Conservation (phyloP, 1,140 invertebrate species). For the Rhagoletis zephyria region DNA sequence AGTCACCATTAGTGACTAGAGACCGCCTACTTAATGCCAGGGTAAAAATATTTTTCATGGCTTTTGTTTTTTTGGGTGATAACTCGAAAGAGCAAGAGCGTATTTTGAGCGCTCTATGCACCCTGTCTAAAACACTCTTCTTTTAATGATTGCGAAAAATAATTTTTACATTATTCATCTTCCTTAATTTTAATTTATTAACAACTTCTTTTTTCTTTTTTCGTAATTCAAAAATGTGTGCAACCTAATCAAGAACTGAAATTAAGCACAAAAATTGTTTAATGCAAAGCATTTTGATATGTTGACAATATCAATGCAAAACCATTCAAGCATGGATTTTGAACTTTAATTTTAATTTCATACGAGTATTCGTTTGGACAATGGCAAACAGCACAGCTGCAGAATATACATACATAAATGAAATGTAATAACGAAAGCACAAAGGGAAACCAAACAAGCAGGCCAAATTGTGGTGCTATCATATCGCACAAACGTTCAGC, state of each 20-base stretch:
- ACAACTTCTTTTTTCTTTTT: too few relatives aligned
- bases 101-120: too few relatives aligned
- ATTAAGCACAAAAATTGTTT: neutral
- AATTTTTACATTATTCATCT: too few relatives aligned
- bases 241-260: neutral
- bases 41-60: too few relatives aligned
- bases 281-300: neutral
- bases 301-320: neutral
- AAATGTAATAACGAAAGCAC: neutral
- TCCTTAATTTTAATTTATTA: too few relatives aligned
- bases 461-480: neutral
- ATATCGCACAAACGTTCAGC: neutral
- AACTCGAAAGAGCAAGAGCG: too few relatives aligned
- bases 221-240: neutral
- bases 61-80: too few relatives aligned
- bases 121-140: too few relatives aligned
- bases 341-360: slow-evolving; percentile 14
- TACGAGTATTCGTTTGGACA: neutral
- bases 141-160: too few relatives aligned
- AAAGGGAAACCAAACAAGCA: slow-evolving; percentile 9
- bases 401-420: neutral
- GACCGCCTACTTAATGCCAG: too few relatives aligned
- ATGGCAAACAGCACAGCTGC: neutral
- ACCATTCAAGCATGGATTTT: neutral
- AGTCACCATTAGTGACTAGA: too few relatives aligned